Evolutionary conservation across 2,113 vertebrate genomes (phyloP).

Genomic region (Halichoeres trimaculatus): DNA sequence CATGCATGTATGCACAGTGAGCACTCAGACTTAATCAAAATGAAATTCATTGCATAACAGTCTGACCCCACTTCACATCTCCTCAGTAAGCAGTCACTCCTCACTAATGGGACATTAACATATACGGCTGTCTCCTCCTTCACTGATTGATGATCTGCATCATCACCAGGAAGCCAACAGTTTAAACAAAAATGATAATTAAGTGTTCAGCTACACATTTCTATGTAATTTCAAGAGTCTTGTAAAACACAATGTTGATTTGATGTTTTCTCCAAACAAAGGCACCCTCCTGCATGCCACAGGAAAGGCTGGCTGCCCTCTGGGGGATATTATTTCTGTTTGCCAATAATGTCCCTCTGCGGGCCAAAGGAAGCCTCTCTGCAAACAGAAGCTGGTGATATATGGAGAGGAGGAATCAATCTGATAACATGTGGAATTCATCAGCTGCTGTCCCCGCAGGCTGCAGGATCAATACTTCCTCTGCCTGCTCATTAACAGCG

Average conservation of each 20-base stretch:
- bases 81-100: too few species aligned
- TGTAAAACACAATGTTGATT: background rate
- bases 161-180: too few species aligned
- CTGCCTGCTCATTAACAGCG: constrained; percentile 8
- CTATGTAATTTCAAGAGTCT: background rate
- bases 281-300: background rate
- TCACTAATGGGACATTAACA: too few species aligned
- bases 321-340: background rate
- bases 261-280: background rate
- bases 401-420: constrained; percentile 22
- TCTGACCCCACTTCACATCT: too few species aligned
- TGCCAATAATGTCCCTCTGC: constrained; percentile 1
- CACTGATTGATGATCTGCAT: too few species aligned
- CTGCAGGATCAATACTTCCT: constrained; percentile 9
- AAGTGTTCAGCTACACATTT: background rate
- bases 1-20: too few species aligned
- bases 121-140: too few species aligned
- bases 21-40: too few species aligned
- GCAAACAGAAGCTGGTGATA: background rate
- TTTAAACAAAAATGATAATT: background rate
- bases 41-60: too few species aligned
- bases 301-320: too few species aligned
- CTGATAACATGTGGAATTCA: constrained; percentile 19
- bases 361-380: background rate
- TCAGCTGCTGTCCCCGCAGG: background rate